A percentile compares a stretch with the other conserved stretches of the same genome.
These are phyloP conservation scores for Octodonta nipae DNA, from an alignment of 2,888 invertebrate genomes.

Conservation along the genomic window DNA sequence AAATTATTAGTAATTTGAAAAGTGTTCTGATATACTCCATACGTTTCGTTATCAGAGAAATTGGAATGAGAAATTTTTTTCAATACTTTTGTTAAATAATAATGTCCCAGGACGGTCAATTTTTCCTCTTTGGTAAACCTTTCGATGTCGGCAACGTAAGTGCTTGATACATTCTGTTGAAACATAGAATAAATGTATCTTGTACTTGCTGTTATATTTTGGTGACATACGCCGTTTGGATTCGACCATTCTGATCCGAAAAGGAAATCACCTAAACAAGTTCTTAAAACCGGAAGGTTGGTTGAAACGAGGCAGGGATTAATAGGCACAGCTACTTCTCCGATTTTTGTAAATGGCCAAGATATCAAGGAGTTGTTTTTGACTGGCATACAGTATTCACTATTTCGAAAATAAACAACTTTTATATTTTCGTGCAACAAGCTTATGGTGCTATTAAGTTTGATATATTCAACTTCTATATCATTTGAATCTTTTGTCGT, in stretches of 20 bases:
- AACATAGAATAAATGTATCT: slow-evolving; percentile 16
- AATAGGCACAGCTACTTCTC: slow-evolving; percentile 39
- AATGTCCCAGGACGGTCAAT: slow-evolving; percentile 24
- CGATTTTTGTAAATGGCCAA: slow-evolving; percentile 41
- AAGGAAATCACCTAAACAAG: slow-evolving; percentile 45
- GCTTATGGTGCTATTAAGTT: background rate
- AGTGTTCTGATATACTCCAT: background rate
- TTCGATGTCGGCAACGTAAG: slow-evolving; percentile 18
- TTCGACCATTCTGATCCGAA: slow-evolving; percentile 44
- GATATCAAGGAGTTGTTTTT: slow-evolving; percentile 9
- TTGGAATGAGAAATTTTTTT: no score
- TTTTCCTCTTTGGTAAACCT: slow-evolving; percentile 15
- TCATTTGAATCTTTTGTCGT: slow-evolving; percentile 17
- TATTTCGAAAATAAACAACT: background rate
- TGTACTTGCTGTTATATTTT: slow-evolving; percentile 13
- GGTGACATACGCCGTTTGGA: slow-evolving; percentile 24
- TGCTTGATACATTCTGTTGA: slow-evolving; percentile 11
- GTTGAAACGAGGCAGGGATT: slow-evolving; percentile 45
- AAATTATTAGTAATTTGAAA: slow-evolving; percentile 31
- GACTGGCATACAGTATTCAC: background rate
- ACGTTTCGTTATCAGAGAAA: background rate
- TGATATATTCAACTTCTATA: no score
- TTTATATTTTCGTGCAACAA: background rate
- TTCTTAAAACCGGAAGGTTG: slow-evolving; percentile 44
- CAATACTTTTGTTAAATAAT: slow-evolving; percentile 23